Evolutionary conservation across 37 sponge, comb jelly and placozoan species (phyloP), one percentile per base, ranked within the genome.

Genomic region (Mnemiopsis leidyi): DNA sequence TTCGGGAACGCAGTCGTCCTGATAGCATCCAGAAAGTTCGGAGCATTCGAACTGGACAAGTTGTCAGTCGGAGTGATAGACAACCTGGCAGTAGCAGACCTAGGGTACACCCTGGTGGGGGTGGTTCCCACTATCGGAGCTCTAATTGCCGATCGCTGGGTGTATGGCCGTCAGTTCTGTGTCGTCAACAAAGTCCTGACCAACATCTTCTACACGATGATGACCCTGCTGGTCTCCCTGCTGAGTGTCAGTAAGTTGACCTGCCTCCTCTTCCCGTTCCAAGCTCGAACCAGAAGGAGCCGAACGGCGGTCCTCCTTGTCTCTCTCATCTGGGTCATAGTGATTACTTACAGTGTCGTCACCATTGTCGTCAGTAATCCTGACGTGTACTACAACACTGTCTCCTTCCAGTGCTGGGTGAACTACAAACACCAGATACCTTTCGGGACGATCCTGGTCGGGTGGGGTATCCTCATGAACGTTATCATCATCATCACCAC

Each of bases 181-280:
- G n/a, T 85, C 29, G 90, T 23, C 0, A 85, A 85, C 90, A 85
- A 85, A 37, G 33, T 38, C 61, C 61, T 85, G 61, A 85, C 90
- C 3, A 85, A 85, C 48, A 33, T 85, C 61, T 85, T 85, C 61
- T 85, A 28, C 90, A 85, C 13, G 48, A 85, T 85, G 90, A 85
- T 29, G 26, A 85, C 35, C 24, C 26, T 85, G 61, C 90, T 85
- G 28, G 90, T 85, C 2, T 21, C 48, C 29, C 35, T 85, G 48
- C 61, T 85, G 30, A 85, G 35, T 33, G 61, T 33, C 13, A 85
- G 61, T 61, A 85, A 85, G 90, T 21, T 85, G 28, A 23, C 61
- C 25, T 85, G 90, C 26, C 30, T 85, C 18, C 61, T 85, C 24
- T 40, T 85, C 28, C 90, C 90, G 20, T n/a, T 85, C 90, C 61